Conservation (phyloP, 1,140 invertebrate genomes). For the Drosophila mauritiana region DNA sequence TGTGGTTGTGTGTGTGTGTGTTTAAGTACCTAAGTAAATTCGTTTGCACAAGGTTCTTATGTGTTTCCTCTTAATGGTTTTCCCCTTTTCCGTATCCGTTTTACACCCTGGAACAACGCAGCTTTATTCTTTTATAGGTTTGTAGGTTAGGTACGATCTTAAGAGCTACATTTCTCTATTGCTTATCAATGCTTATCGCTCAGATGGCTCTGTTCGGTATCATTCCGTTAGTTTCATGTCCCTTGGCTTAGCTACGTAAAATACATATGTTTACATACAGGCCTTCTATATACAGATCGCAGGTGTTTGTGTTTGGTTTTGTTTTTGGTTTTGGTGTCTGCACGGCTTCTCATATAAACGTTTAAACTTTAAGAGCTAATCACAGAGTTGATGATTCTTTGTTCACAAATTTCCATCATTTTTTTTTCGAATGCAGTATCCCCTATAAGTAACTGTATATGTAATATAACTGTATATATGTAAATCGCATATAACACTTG, state of each 20-base stretch:
- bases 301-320: slow-evolving; percentile 1
- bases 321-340: background rate
- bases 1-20: slow-evolving; percentile 32
- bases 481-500: slow-evolving; percentile 65
- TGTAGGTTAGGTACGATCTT: slow-evolving; percentile 44
- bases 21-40: slow-evolving; percentile 76
- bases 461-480: slow-evolving; percentile 47
- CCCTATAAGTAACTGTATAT: slow-evolving; percentile 48
- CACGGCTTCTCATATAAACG: slow-evolving; percentile 50
- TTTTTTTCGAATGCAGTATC: slow-evolving; percentile 59
- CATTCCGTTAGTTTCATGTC: background rate
- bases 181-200: slow-evolving; percentile 52
- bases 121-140: background rate
- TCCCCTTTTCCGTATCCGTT: background rate
- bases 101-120: slow-evolving; percentile 7
- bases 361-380: slow-evolving; percentile 83
- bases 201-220: slow-evolving; percentile 1
- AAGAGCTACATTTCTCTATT: slow-evolving; percentile 60
- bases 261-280: slow-evolving; percentile 51
- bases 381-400: slow-evolving; percentile 84
- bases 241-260: slow-evolving; percentile 57
- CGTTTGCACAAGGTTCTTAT: slow-evolving; percentile 58
- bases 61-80: background rate
- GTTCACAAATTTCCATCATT: slow-evolving; percentile 78
- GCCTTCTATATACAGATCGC: slow-evolving; percentile 48